Base-by-base conservation (phyloP, 2,797 vertebrate species). In the Enteromius treurensis region DNA sequence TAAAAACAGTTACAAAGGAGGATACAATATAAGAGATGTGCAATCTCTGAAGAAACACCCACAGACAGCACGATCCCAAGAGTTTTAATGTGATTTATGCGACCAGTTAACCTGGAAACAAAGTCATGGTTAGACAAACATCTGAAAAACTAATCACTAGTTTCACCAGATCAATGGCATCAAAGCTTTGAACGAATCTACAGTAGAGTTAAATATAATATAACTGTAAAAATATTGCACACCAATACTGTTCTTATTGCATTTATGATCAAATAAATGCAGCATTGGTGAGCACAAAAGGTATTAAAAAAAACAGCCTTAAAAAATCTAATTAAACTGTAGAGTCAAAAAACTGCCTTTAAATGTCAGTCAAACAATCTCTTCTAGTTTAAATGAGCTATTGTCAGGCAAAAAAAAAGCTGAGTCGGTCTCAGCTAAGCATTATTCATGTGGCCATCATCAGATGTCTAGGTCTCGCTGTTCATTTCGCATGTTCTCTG, bases 401-500 rank as follows among this genome's bases (percentile, higher is more conserved):
- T 73, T 32, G 23, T 11, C 21, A 6, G 13, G 34, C 5, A 37
- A 3, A 55, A 37, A 37, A 37, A 37, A 75, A 1, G 9, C 49
- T 19, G 47, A 13, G 47, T 32, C 21, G 21, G 29, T 74, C 19
- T 37, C 29, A 74, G 55, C 21, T 15, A n/a, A 13, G 26, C 21
- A 32, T 55, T 55, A 75, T 75, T 60, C n/a, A 77, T 6, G 53
- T 26, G 34, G 21, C 53, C 1, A 26, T 60, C 14, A 58, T 75
- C 55, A 62, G 75, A 77, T 19, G 53, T 32, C 14, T 17, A 29
- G 1, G 26, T 32, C 19, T 29, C 62, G 32, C 40, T 40, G 51
- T 74, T 69, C 29, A 75, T 34, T 81, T 75, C 7, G 45, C 29
- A 69, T n/a, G 21, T 51, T 85, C 32, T 58, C 55, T 58, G 64